Percentiles rank a stretch among this genome's conserved stretches.
phyloP scores from a whole-genome alignment of 2,797 vertebrate genomes.

The Pangasius mekongensis region DNA sequence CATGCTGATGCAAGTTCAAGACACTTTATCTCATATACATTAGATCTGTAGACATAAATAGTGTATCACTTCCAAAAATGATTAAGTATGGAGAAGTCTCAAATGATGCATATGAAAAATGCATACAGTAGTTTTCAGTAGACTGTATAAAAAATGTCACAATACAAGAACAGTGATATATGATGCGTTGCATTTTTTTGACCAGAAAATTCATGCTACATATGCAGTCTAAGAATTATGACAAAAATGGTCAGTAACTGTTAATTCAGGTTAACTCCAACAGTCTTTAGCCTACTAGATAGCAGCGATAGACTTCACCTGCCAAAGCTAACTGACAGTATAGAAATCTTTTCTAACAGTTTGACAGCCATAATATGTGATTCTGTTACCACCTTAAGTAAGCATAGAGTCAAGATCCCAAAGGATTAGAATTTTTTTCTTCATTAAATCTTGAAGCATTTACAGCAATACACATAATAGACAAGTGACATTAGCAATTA shows the following conservation, averaged over 20 bases:
- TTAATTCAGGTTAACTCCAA: slow-evolving; percentile 47
- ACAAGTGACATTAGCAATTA: slow-evolving; percentile 25
- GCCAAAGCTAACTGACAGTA: slow-evolving; percentile 69
- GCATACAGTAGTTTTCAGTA: slow-evolving; percentile 66
- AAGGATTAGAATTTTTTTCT: slow-evolving; percentile 35
- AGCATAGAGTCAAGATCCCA: slow-evolving; percentile 26
- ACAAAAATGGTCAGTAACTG: slow-evolving; percentile 17
- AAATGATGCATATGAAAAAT: slow-evolving; percentile 66
- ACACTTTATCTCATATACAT: slow-evolving; percentile 43
- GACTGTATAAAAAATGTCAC: slow-evolving; percentile 60
- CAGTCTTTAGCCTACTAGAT: slow-evolving; percentile 59
- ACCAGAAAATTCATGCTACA: slow-evolving; percentile 37
- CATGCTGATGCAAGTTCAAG: slow-evolving; percentile 56
- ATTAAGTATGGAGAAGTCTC: slow-evolving; percentile 50
- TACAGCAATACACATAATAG: slow-evolving; percentile 50
- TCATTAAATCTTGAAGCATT: slow-evolving; percentile 25
- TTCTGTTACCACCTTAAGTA: slow-evolving; percentile 46
- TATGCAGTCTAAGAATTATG: slow-evolving; percentile 27
- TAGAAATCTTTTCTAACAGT: slow-evolving; percentile 74
- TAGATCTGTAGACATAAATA: slow-evolving; percentile 34
- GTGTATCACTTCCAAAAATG: slow-evolving; percentile 35
- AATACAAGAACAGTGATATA: slow-evolving; percentile 63
- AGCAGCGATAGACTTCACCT: slow-evolving; percentile 72
- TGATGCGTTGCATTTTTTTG: slow-evolving; percentile 31
- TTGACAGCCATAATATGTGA: slow-evolving; percentile 72